Evolutionary conservation across 2,888 invertebrate species (phyloP).

Genomic region (Drosophila pseudotalamancana): DNA sequence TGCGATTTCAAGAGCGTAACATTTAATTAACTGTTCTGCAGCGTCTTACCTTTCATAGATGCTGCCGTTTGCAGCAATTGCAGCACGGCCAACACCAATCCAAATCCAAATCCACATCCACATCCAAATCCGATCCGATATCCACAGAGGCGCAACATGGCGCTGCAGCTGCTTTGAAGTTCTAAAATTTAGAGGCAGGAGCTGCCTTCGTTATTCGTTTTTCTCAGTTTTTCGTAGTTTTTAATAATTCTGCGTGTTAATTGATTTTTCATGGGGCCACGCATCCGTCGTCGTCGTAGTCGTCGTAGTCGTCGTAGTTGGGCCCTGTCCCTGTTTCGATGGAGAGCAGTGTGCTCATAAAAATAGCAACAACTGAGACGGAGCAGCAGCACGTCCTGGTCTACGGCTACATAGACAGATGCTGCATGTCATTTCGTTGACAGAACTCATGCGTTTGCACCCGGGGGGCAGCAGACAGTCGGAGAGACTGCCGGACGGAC

Average conservation of each 20-base stretch:
- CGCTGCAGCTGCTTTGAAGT: conserved; percentile 71
- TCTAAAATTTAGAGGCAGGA: conserved; percentile 25
- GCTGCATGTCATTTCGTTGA: conserved; percentile 79
- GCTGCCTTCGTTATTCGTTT: conserved; percentile 34
- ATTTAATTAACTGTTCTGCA: conserved; percentile 67
- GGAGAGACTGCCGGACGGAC: conserved; percentile 22
- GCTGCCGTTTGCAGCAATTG: conserved; percentile 60
- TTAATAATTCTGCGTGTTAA: conserved; percentile 80
- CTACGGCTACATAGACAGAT: conserved; percentile 73
- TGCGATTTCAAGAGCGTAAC: conserved; percentile 59
- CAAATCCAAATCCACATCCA: conserved; percentile 55
- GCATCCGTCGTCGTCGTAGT: conserved; percentile 66
- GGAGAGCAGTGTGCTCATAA: conserved; percentile 54
- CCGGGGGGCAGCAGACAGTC: conserved; percentile 27
- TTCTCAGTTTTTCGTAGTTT: conserved; percentile 58
- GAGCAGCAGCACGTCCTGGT: conserved; percentile 72
- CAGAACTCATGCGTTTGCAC: conserved; percentile 70
- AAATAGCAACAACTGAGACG: conserved; percentile 72
- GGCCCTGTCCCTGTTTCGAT: conserved; percentile 27
- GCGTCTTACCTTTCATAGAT: conserved; percentile 74
- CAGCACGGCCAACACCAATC: conserved; percentile 56
- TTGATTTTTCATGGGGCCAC: conserved; percentile 80
- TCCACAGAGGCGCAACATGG: conserved; percentile 70
- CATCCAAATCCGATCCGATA: conserved; percentile 47
- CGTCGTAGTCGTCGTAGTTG: conserved; percentile 3